A percentile compares a stretch with the other conserved stretches of the same genome.
These are phyloP conservation scores for Ivindomyrus marchei DNA, from an alignment of 2,113 vertebrate species.

Conservation along the genomic window DNA sequence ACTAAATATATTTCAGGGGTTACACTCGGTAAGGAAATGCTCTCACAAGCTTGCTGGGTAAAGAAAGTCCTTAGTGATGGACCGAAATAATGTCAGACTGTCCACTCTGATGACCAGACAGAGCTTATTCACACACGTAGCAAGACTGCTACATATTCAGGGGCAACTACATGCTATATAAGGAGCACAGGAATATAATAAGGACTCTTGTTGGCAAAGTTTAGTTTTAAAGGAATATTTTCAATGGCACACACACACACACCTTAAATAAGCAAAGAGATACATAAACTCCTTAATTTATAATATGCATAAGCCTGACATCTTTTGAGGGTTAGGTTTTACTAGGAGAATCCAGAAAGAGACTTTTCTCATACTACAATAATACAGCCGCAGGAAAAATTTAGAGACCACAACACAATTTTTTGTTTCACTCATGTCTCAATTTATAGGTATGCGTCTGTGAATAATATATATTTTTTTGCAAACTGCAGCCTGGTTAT, in stretches of 20 bases:
- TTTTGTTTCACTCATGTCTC: too few species aligned
- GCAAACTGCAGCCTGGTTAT: too few species aligned
- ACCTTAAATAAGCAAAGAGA: background rate
- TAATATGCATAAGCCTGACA: background rate
- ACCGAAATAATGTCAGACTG: background rate
- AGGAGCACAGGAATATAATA: background rate
- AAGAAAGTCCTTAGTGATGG: background rate
- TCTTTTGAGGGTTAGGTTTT: background rate
- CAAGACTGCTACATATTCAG: background rate
- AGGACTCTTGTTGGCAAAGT: background rate
- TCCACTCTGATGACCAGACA: background rate
- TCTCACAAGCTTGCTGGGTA: background rate
- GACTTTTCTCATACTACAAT: background rate
- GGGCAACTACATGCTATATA: background rate
- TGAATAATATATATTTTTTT: too few species aligned
- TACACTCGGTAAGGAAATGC: background rate
- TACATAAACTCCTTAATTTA: background rate
- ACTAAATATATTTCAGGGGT: background rate
- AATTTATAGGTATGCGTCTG: too few species aligned
- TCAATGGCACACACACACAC: background rate
- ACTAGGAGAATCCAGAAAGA: background rate
- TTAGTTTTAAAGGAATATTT: background rate
- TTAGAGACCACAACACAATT: too few species aligned
- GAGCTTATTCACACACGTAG: background rate
- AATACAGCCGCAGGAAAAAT: background rate